Base-by-base conservation (phyloP, 2,888 invertebrate genomes). In the Druceiella hillmani region DNA sequence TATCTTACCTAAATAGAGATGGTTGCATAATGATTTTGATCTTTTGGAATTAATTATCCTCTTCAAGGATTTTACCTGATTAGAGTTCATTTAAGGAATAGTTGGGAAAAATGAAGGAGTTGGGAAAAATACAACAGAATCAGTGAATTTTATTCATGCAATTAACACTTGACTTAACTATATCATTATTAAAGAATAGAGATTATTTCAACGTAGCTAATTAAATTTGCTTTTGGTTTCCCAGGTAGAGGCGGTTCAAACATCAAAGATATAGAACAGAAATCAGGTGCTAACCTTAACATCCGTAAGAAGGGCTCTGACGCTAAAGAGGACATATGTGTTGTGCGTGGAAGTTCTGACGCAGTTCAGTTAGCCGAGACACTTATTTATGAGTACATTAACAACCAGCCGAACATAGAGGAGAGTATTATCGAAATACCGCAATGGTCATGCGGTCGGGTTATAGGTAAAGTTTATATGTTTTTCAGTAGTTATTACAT, bases 261-360 rank as follows among this genome's bases (percentile, higher is more conserved):
- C 52, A 78, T 92, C 32, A 84, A 83, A 58, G 71, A 78, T 39
- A 78, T 93, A 43, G 83, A 91, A 58, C 74, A 76, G 36, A 78
- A 76, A 49, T 81, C 87, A 0, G 78, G 79, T 22, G 85, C 91
- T n/a, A n/a, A n/a, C 3, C 57, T 59, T 45, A 74, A 77, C 35
- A 60, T 65, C 54, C 75, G 65, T 48, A 65, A 64, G 49, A 64
- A 64, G 55, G 65, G 66, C 36, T 64, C 69, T 28, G 77, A 79
- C 43, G 74, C 76, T 38, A 76, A 76, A 27, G 74, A 74, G 22
- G 69, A 83, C 46, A 69, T 79, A 5, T 87, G 88, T 53, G 63
- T 80, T 7, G 83, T 94, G 43, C 66, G 74, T 35, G 93, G 93
- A 0, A 65, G 72, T 1, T 61, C 66, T 0, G 80, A 83, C 41